phyloP scores from a whole-genome alignment of 2,113 vertebrate species.

The Ophiodon elongatus region DNA sequence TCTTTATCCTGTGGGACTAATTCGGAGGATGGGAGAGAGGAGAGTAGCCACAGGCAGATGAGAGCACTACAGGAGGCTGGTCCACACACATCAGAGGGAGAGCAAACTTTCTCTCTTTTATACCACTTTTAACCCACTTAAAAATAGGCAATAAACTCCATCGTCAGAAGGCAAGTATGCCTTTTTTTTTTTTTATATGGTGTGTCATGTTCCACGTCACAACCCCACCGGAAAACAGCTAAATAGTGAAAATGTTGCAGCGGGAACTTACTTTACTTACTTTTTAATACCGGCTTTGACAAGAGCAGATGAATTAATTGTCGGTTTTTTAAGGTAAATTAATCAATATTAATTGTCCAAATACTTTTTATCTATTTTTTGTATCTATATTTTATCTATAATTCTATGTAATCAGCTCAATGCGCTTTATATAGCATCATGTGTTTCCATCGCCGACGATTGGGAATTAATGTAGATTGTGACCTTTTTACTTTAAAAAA shows the following conservation, averaged over 20 bases:
- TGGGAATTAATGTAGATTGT: background rate
- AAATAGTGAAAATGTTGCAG: too few species aligned
- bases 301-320: too few species aligned
- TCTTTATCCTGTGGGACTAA: background rate
- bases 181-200: too few species aligned
- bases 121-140: background rate
- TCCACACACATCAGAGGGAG: background rate
- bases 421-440: background rate
- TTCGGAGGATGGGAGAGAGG: background rate
- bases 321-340: too few species aligned
- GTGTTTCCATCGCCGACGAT: background rate
- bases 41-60: background rate
- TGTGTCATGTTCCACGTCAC: too few species aligned
- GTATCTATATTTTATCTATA: background rate
- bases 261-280: too few species aligned
- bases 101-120: background rate
- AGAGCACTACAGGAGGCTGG: slow-evolving; percentile 7
- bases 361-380: too few species aligned
- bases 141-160: background rate
- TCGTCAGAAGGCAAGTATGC: background rate
- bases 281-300: too few species aligned
- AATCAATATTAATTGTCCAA: background rate
- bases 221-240: background rate
- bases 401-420: background rate
- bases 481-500: background rate